Conservation (phyloP, 2,113 vertebrate species). For the Lophius piscatorius region DNA sequence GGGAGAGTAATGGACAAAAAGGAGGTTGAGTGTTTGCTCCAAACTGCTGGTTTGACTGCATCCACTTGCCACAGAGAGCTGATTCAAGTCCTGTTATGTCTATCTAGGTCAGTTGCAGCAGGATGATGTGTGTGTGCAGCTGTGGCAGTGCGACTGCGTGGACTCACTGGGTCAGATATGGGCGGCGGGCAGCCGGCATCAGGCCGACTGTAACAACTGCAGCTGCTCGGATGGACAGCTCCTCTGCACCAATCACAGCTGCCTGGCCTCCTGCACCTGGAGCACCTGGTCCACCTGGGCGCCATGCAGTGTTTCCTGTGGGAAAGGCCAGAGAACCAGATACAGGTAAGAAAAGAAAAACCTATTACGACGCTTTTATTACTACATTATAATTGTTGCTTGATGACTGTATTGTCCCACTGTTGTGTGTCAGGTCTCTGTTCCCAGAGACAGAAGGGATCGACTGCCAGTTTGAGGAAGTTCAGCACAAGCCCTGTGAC, state of each 20-base stretch:
- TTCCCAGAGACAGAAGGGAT: conserved; percentile 68
- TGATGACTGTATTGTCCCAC: not conserved
- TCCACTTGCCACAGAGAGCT: too few species aligned
- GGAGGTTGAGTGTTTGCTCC: too few species aligned
- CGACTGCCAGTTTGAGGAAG: conserved; percentile 82
- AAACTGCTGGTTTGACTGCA: too few species aligned
- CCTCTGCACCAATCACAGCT: conserved; percentile 79
- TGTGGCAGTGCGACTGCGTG: conserved; percentile 85
- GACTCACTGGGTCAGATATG: conserved; percentile 82
- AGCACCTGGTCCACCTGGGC: conserved; percentile 91
- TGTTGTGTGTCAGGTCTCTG: conserved; percentile 74
- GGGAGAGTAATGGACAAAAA: too few species aligned
- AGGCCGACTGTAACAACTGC: conserved; percentile 85
- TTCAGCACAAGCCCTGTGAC: conserved; percentile 82
- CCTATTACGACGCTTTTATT: too few species aligned
- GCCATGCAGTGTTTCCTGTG: conserved; percentile 84
- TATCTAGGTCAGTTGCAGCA: conserved; percentile 83
- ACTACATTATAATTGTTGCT: too few species aligned
- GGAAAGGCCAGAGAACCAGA: conserved; percentile 78
- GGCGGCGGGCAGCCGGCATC: conserved; percentile 84
- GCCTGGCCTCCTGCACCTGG: conserved; percentile 81
- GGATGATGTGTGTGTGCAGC: conserved; percentile 81
- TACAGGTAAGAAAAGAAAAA: conserved; percentile 83
- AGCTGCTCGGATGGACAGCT: conserved; percentile 83
- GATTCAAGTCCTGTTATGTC: too few species aligned